Percentiles rank a stretch among this genome's conserved stretches.
Evolutionary conservation across 2,888 invertebrate species (phyloP).

Genomic region (Anagyrus pseudococci): DNA sequence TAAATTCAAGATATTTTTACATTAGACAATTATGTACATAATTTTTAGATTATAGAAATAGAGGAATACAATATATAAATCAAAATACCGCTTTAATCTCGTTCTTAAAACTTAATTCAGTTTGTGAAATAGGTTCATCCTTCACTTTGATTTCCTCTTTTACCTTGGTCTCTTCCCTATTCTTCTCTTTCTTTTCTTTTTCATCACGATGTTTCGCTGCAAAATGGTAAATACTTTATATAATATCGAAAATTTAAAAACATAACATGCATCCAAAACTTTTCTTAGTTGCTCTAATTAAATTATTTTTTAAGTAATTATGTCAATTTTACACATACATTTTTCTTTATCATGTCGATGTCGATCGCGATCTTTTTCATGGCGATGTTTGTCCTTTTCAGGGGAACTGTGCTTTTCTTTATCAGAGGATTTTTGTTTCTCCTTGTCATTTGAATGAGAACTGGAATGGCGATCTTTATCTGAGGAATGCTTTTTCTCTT

Average conservation of each 20-base stretch:
- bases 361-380: constrained; percentile 58
- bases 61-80: background rate
- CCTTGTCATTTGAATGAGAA: constrained; percentile 52
- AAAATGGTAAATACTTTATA: constrained; percentile 24
- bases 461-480: constrained; percentile 55
- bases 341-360: constrained; percentile 58
- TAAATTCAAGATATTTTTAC: constrained; percentile 66
- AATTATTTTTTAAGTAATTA: background rate
- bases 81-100: constrained; percentile 27
- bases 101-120: constrained; percentile 46
- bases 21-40: constrained; percentile 2
- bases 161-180: constrained; percentile 56
- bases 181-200: constrained; percentile 66
- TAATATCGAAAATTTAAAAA: constrained; percentile 10
- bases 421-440: constrained; percentile 51
- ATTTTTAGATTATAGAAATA: background rate
- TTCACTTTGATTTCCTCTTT: constrained; percentile 58
- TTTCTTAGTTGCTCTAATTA: constrained; percentile 1
- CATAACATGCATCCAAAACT: background rate
- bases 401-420: constrained; percentile 56
- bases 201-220: constrained; percentile 62
- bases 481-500: constrained; percentile 56
- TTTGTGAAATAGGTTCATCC: constrained; percentile 60
- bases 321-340: constrained; percentile 44
- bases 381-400: constrained; percentile 56